Evolutionary conservation across 1,140 invertebrate genomes (phyloP).

Genomic region (Arctopsyche grandis): DNA sequence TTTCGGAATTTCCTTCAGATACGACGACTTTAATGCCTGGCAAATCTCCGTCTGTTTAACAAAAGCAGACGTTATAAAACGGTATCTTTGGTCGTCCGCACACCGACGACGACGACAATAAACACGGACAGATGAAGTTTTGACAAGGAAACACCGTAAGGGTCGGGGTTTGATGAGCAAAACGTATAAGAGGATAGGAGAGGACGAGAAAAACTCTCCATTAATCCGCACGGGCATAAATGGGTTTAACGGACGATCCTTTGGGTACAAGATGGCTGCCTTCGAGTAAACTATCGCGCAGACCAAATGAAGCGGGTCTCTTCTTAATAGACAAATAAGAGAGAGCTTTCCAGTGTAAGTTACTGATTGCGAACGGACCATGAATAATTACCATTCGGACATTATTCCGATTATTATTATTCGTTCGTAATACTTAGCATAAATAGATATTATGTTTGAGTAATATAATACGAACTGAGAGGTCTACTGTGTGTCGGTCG

Average conservation of each 20-base stretch:
- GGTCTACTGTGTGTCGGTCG: background rate
- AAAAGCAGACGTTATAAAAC: slow-evolving; percentile 48
- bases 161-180: background rate
- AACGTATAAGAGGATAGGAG: background rate
- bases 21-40: slow-evolving; percentile 44
- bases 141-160: slow-evolving; percentile 8
- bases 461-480: no score
- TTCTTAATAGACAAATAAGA: no score
- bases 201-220: slow-evolving; percentile 34
- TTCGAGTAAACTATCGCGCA: no score
- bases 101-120: slow-evolving; percentile 31
- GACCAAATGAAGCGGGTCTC: no score
- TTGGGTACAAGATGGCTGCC: background rate
- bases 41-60: slow-evolving; percentile 44
- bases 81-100: slow-evolving; percentile 32
- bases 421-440: no score
- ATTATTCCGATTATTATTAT: no score
- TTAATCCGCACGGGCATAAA: slow-evolving; percentile 45
- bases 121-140: slow-evolving; percentile 41
- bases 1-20: slow-evolving; percentile 38
- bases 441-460: no score
- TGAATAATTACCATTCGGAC: no score
- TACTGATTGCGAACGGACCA: no score
- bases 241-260: slow-evolving; percentile 43
- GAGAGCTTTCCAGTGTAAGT: no score